Conservation (phyloP, 2,797 vertebrate species). For the Paedocypris micromegethes region DNA sequence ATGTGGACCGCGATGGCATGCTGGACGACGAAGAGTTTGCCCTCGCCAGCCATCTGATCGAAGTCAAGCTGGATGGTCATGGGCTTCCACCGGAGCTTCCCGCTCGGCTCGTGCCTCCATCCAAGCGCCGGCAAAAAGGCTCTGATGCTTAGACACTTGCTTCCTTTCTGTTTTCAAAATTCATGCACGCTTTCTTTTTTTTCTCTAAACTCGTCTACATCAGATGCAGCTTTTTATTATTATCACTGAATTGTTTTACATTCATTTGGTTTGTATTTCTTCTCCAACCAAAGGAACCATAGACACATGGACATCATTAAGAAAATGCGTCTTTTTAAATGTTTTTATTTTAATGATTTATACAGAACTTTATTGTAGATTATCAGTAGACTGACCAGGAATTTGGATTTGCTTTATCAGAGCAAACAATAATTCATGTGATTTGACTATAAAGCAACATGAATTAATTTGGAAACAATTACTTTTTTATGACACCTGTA, state of each 20-base stretch:
- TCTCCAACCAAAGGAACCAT: too few species aligned
- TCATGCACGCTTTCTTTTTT: conserved; percentile 6
- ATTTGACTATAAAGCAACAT: too few species aligned
- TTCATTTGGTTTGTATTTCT: neutral
- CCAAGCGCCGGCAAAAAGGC: conserved; percentile 86
- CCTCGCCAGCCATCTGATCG: conserved; percentile 88
- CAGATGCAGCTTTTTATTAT: conserved; percentile 3
- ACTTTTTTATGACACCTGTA: too few species aligned
- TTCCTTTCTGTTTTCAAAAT: conserved; percentile 7
- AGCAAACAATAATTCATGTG: too few species aligned
- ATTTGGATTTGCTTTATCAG: too few species aligned
- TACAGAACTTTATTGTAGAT: too few species aligned
- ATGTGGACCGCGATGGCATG: conserved; percentile 90
- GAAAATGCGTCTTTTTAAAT: too few species aligned
- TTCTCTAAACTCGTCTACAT: neutral
- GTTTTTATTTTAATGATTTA: too few species aligned
- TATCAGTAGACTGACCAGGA: too few species aligned
- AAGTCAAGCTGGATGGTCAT: conserved; percentile 87
- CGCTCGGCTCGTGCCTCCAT: conserved; percentile 81
- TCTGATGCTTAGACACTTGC: conserved; percentile 74
- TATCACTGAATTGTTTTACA: neutral
- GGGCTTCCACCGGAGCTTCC: conserved; percentile 85
- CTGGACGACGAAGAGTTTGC: conserved; percentile 92
- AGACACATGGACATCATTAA: too few species aligned
- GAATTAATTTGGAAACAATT: too few species aligned